Evolutionary conservation across 2,888 invertebrate species (phyloP).

Genomic region (Philonicus albiceps): DNA sequence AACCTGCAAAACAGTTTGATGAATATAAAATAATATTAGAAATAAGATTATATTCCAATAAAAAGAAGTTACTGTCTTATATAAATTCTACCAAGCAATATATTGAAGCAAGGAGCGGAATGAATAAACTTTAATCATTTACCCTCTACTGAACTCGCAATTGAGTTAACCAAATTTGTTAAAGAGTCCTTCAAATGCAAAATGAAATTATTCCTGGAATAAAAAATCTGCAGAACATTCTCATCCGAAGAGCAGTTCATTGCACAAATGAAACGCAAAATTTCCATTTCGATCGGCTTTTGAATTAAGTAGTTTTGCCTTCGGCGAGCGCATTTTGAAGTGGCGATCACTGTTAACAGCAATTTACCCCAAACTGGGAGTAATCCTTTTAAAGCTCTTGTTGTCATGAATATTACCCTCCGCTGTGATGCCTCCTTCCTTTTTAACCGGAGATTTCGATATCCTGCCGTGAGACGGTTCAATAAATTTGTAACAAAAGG

Average conservation of each 20-base stretch:
- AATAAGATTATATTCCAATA: too few relatives aligned
- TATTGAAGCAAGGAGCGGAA: background rate
- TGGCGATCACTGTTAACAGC: constrained; percentile 17
- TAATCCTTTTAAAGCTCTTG: background rate
- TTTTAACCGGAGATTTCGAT: constrained; percentile 1
- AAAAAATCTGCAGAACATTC: background rate
- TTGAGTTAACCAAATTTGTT: background rate
- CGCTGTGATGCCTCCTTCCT: background rate
- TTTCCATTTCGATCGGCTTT: background rate
- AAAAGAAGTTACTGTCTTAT: background rate
- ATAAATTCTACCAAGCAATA: background rate
- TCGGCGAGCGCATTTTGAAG: background rate
- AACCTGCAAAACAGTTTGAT: background rate
- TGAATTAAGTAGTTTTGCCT: background rate
- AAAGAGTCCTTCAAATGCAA: background rate
- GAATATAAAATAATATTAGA: background rate
- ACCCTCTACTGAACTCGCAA: background rate
- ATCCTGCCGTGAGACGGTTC: background rate
- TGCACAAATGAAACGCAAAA: background rate
- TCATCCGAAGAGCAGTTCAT: background rate
- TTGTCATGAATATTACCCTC: constrained; percentile 5
- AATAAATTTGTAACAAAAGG: constrained; percentile 13
- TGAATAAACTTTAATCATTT: background rate
- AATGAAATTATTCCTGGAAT: background rate
- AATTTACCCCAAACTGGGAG: background rate